Percentiles rank a stretch among this genome's conserved stretches.
phyloP scores from a whole-genome alignment of 2,113 vertebrate species.

The Aphyosemion australe region DNA sequence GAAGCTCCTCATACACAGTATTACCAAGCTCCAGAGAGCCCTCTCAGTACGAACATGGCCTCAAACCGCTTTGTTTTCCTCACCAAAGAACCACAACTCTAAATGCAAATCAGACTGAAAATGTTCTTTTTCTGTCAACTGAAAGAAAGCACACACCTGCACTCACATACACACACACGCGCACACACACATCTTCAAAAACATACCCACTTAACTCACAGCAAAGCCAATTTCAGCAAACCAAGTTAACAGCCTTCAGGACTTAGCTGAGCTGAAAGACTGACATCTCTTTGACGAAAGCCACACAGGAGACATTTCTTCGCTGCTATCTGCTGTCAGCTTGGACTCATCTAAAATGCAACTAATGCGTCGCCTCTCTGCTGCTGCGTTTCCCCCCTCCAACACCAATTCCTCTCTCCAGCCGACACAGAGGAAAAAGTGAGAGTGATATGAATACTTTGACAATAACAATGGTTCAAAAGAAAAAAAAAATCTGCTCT shows the following conservation, averaged over 20 bases:
- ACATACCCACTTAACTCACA: slow-evolving; percentile 50
- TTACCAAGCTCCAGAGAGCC: not conserved
- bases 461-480: slow-evolving; percentile 53
- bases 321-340: slow-evolving; percentile 57
- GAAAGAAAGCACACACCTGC: not conserved
- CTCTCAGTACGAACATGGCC: not conserved
- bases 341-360: slow-evolving; percentile 55
- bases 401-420: slow-evolving; percentile 22
- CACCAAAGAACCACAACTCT: slow-evolving; percentile 5
- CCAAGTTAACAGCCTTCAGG: slow-evolving; percentile 52
- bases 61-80: slow-evolving; percentile 1
- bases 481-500: slow-evolving; percentile 25
- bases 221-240: slow-evolving; percentile 49
- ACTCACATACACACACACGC: not conserved
- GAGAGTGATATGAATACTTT: slow-evolving; percentile 59
- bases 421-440: slow-evolving; percentile 23
- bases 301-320: slow-evolving; percentile 42
- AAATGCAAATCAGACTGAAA: slow-evolving; percentile 5
- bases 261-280: slow-evolving; percentile 36
- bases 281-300: slow-evolving; percentile 67
- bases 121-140: slow-evolving; percentile 11
- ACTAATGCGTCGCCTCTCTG: slow-evolving; percentile 53
- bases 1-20: not conserved
- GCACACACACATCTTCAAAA: slow-evolving; percentile 2
- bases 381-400: slow-evolving; percentile 10